These are phyloP conservation scores for Percopsis omiscomaycus DNA, from an alignment of 2,797 vertebrate species.

Conservation along the genomic window DNA sequence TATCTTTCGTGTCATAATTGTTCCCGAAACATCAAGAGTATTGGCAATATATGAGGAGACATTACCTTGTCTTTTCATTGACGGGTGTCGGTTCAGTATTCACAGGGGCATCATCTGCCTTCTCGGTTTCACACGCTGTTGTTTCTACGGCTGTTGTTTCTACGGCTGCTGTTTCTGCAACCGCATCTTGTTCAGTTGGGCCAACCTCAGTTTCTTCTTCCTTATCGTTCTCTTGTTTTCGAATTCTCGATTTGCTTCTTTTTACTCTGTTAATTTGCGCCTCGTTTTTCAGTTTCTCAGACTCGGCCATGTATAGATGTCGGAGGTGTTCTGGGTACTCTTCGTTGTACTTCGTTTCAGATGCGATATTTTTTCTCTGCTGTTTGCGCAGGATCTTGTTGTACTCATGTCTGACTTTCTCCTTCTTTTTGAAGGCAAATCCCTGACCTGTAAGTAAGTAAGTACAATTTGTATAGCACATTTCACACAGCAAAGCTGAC, in stretches of 20 bases:
- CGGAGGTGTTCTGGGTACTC: constrained; percentile 91
- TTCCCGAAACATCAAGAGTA: background rate
- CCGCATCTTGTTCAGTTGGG: background rate
- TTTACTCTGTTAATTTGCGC: constrained; percentile 63
- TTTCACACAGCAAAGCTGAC: too few species aligned
- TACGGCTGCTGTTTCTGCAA: background rate
- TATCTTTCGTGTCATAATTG: too few species aligned
- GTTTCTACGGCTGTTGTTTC: constrained; percentile 22
- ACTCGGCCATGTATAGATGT: constrained; percentile 92
- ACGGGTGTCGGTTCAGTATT: constrained; percentile 22
- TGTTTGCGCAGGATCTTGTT: constrained; percentile 83
- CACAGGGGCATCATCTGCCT: constrained; percentile 16
- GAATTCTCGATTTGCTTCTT: constrained; percentile 60
- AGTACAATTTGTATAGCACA: too few species aligned
- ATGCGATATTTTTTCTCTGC: constrained; percentile 48
- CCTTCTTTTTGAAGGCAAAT: constrained; percentile 87
- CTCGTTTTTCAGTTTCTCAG: constrained; percentile 77
- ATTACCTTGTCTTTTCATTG: constrained; percentile 32
- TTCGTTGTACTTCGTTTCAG: constrained; percentile 72
- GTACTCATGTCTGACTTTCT: constrained; percentile 85
- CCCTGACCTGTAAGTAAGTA: constrained; percentile 81
- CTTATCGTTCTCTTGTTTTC: background rate
- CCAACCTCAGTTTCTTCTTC: background rate
- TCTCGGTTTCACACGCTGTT: constrained; percentile 29
- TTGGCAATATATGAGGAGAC: background rate